Evolutionary conservation across 1,140 invertebrate genomes (phyloP).

Genomic region (Drosophila funebris): DNA sequence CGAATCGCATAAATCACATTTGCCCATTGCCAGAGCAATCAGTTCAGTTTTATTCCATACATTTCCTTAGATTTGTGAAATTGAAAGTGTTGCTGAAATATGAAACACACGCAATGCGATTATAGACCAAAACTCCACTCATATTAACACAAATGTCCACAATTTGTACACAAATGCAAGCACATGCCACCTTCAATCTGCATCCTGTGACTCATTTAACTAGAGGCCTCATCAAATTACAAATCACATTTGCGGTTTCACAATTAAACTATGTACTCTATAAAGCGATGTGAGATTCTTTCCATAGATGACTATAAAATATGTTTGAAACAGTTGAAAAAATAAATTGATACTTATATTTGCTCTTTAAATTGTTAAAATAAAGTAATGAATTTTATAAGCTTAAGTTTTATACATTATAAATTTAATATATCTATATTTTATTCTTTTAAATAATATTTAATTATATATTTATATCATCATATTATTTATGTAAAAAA

Average conservation of each 20-base stretch:
- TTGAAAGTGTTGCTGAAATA: conserved; percentile 72
- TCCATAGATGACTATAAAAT: too few relatives aligned
- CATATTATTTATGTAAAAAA: too few relatives aligned
- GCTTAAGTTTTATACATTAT: too few relatives aligned
- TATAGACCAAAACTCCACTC: conserved; percentile 34
- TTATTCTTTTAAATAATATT: too few relatives aligned
- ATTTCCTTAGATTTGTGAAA: conserved; percentile 34
- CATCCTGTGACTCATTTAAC: neutral
- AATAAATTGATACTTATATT: too few relatives aligned
- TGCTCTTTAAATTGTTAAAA: too few relatives aligned
- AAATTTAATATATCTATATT: too few relatives aligned
- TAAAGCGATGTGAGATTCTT: neutral
- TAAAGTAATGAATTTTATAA: too few relatives aligned
- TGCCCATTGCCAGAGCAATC: conserved; percentile 54
- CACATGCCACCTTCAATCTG: neutral
- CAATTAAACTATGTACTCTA: neutral
- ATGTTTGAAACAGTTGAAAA: too few relatives aligned
- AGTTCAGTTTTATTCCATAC: conserved; percentile 34
- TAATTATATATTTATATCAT: too few relatives aligned
- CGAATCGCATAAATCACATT: conserved; percentile 71
- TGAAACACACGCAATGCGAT: conserved; percentile 54
- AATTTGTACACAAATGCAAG: conserved; percentile 44
- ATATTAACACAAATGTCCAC: conserved; percentile 75
- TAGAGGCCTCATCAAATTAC: neutral
- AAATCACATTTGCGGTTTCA: neutral